Evolutionary conservation across 2,113 vertebrate species (phyloP), one percentile per base, ranked within the genome.

Genomic region (Triplophysa dalaica): DNA sequence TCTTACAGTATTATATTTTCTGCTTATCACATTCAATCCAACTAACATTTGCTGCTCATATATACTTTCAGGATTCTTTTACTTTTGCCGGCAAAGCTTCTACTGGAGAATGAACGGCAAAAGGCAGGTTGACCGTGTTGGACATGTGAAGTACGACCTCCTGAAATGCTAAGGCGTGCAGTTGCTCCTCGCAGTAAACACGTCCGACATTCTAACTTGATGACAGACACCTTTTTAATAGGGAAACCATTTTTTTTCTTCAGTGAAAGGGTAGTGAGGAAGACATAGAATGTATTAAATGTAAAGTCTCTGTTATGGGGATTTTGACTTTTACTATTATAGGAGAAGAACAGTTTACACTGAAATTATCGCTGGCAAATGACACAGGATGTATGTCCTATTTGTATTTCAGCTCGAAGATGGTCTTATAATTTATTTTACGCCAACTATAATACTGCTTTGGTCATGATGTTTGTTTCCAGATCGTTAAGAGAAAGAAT

Each of bases 21-120:
- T 73, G 13, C 29, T 43, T 54, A 84, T 61, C 10, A 45, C 9
- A 45, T 22, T 60, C 70, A 21, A 58, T 24, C 29, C 29, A 43
- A 58, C 14, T 43, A 22, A 43, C 19, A 26, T 54, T 14, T 63
- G 11, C 65, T 52, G 3, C 11, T 43, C 26, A 9, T 21, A 4
- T 21, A 9, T 24, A 7, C 10, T 21, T 52, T 72, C 86, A 96
- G 95, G 89, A 61, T 85, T 92, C 88, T 89, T 83, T 38, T 93
- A 95, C 87, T 96, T 96, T 89, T 95, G 93, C 82, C 86, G 91
- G 21, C 90, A 93, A 4, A 80, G 70, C 12, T 96, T 91, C 91
- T 96, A 89, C 90, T 95, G 94, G 95, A 91, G 95, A 0, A 91
- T 95, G 93, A 95, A 87, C 70, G 88, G 80, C 48, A 82, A 33